Base-by-base conservation (phyloP, 2,113 vertebrate genomes). In the Spea multiplicata region DNA sequence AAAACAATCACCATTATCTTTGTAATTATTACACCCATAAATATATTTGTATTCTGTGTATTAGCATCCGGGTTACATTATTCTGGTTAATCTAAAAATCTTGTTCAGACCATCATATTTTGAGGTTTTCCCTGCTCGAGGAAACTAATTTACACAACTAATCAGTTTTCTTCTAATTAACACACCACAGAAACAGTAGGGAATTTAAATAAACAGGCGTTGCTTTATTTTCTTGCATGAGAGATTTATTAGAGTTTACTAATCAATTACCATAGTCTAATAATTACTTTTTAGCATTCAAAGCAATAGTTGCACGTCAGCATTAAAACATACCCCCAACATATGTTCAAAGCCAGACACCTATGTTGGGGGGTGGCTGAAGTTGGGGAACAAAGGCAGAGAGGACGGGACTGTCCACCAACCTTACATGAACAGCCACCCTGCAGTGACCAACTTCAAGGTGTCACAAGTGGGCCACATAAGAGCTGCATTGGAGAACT, bases 71-170 rank as follows among this genome's bases (percentile, higher is more conserved):
- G 8, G 64, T 66, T 44, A 12, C 44, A 8, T 50, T 50, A 49
- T 69, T 48, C 49, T 68, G 3, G 7, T 66, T 75, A 66, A n/a
- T 66, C 50, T 75, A 9, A 67, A 14, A 52, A 67, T 50, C 13
- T 66, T 30, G 66, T 66, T 75, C 52, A 75, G 48, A 75, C 62
- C 45, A 68, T 76, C 45, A 57, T 14, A 68, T 16, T 68, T 76
- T 76, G 30, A 65, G 59, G 64, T n/a, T 66, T 44, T 47, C 57
- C 57, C 74, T 16, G 46, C 74, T 57, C 74, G 74, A 76, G 74
- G 74, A 50, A 68, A 76, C 65, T 76, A 76, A 76, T 76, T 76
- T 76, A 69, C 59, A 66, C 68, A 76, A 69, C 52, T 76, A 69
- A 76, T 76, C 74, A 76, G 74, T 76, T 76, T 76, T 76, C 50